A percentile compares a stretch with the other conserved stretches of the same genome.
Conservation (phyloP, 2,113 vertebrate genomes). For the Ptychochromis oligacanthus region DNA sequence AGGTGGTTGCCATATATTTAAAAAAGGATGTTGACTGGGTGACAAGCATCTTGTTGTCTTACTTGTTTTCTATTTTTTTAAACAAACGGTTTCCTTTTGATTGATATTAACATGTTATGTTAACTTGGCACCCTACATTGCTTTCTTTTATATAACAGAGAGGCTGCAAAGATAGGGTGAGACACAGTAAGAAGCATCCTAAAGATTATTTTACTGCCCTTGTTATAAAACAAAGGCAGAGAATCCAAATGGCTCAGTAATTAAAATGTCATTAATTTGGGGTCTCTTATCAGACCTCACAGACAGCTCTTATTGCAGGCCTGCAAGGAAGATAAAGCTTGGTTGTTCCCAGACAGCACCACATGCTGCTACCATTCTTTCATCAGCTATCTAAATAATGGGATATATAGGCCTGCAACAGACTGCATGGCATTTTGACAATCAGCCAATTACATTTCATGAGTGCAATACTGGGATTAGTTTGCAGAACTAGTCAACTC, state of each 20-base stretch:
- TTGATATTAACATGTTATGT: conserved; percentile 28
- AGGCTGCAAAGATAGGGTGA: conserved; percentile 36
- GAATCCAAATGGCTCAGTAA: conserved; percentile 66
- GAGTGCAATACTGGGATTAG: conserved; percentile 49
- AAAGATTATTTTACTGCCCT: conserved; percentile 58
- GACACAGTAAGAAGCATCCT: conserved; percentile 26
- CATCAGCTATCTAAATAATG: conserved; percentile 65
- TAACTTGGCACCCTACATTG: conserved; percentile 24
- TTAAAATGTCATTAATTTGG: conserved; percentile 78
- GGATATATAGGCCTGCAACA: conserved; percentile 45
- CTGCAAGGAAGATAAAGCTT: conserved; percentile 58
- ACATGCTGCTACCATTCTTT: conserved; percentile 41
- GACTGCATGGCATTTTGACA: conserved; percentile 53
- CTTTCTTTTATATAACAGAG: conserved; percentile 44
- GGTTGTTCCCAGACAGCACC: conserved; percentile 33
- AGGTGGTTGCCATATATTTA: background rate
- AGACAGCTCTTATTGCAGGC: conserved; percentile 70
- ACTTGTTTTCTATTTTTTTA: conserved; percentile 9
- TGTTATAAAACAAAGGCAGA: conserved; percentile 66
- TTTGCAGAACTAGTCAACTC: conserved; percentile 50
- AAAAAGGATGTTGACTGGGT: background rate
- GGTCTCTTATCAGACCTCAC: conserved; percentile 70
- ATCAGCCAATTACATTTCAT: conserved; percentile 73
- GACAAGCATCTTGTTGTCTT: background rate
- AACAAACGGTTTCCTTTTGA: conserved; percentile 15